Percentiles rank a stretch among this genome's conserved stretches.
Evolutionary conservation across 2,888 invertebrate genomes (phyloP).

Genomic region (Exephanes ischioxanthus): DNA sequence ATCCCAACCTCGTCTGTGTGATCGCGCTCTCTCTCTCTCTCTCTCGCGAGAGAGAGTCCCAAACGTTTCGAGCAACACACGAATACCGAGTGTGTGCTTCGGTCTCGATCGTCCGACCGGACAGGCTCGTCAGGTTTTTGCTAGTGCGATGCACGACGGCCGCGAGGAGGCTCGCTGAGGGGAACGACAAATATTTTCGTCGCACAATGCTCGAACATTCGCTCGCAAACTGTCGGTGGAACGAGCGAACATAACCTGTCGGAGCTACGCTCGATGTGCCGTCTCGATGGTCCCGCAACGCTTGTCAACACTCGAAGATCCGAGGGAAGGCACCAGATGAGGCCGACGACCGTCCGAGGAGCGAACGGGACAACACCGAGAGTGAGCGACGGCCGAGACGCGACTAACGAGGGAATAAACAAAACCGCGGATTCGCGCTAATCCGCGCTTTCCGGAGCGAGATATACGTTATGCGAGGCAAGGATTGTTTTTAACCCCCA

Average conservation of each 20-base stretch:
- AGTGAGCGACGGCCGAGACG: background rate
- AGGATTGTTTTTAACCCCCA: constrained; percentile 71
- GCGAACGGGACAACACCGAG: background rate
- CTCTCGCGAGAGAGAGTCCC: constrained; percentile 1
- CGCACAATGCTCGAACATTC: constrained; percentile 38
- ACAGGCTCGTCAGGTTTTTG: background rate
- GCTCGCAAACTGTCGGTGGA: constrained; percentile 38
- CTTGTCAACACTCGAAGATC: constrained; percentile 33
- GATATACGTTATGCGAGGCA: constrained; percentile 71
- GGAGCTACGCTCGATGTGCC: constrained; percentile 26
- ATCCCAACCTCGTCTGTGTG: constrained; percentile 58
- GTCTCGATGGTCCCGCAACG: background rate
- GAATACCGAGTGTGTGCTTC: constrained; percentile 7
- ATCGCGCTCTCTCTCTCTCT: constrained; percentile 5
- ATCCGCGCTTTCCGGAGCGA: constrained; percentile 14
- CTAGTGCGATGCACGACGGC: background rate
- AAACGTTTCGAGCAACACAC: constrained; percentile 11
- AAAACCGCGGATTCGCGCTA: background rate
- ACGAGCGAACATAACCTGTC: constrained; percentile 61
- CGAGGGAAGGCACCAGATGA: constrained; percentile 12
- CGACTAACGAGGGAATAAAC: constrained; percentile 33
- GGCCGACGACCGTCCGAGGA: constrained; percentile 5
- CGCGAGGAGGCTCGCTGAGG: background rate
- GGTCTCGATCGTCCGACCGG: constrained; percentile 4
- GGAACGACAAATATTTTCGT: constrained; percentile 5